Evolutionary conservation across 2,888 invertebrate genomes (phyloP).

Genomic region (Acronicta leporina): DNA sequence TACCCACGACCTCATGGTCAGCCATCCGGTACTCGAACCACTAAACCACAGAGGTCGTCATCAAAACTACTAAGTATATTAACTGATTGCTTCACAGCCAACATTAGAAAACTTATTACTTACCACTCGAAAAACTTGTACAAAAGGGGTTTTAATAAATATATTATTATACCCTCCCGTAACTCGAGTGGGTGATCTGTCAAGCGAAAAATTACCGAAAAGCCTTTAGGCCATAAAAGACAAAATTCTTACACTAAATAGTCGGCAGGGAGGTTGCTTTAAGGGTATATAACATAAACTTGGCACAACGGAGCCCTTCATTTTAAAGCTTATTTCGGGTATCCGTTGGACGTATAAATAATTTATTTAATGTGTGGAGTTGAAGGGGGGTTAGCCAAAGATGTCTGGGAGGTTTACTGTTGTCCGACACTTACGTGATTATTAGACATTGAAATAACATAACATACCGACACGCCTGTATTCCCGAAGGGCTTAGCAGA

Average conservation of each 20-base stretch:
- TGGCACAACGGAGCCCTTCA: constrained; percentile 44
- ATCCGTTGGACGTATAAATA: constrained; percentile 49
- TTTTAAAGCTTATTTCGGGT: constrained; percentile 59
- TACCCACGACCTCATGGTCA: too few relatives aligned
- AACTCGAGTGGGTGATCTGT: constrained; percentile 54
- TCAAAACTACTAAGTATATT: too few relatives aligned
- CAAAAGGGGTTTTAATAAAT: constrained; percentile 32
- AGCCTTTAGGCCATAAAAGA: constrained; percentile 60
- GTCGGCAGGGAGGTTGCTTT: constrained; percentile 41
- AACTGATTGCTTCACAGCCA: not conserved
- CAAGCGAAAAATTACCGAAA: constrained; percentile 65
- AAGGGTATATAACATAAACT: constrained; percentile 48
- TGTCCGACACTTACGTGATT: too few relatives aligned
- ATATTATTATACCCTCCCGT: constrained; percentile 16
- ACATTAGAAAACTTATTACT: constrained; percentile 12
- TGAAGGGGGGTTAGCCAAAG: constrained; percentile 12
- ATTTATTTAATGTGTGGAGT: constrained; percentile 56
- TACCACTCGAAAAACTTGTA: constrained; percentile 8
- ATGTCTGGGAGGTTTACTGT: constrained; percentile 1
- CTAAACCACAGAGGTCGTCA: too few relatives aligned
- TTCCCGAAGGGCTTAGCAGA: too few relatives aligned
- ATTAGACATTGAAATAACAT: too few relatives aligned
- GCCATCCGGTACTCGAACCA: too few relatives aligned
- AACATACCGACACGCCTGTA: too few relatives aligned
- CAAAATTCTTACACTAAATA: constrained; percentile 57